These are phyloP conservation scores for Artibeus jamaicensis DNA, from an alignment of 2,797 vertebrate genomes.

Conservation along the genomic window DNA sequence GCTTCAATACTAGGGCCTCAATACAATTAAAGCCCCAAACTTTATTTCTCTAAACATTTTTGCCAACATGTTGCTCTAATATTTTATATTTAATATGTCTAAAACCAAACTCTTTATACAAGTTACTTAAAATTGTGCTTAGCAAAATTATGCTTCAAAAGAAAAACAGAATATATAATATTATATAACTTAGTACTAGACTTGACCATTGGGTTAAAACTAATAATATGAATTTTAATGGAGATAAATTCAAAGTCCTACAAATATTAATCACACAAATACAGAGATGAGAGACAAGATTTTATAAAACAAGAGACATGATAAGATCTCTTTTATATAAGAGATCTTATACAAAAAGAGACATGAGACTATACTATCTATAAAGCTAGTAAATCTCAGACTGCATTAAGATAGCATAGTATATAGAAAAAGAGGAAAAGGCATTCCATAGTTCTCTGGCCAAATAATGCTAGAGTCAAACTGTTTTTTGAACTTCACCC, in stretches of 20 bases:
- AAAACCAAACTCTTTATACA: not conserved
- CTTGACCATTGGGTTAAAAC: not conserved
- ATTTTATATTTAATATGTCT: not conserved
- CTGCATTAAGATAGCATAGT: not conserved
- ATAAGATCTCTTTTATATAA: too few species aligned
- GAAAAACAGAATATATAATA: not conserved
- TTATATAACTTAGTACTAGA: not conserved
- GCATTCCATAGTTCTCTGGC: not conserved
- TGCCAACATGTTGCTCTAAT: not conserved
- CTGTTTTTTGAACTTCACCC: not conserved
- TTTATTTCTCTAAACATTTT: not conserved
- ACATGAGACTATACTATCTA: not conserved
- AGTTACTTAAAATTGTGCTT: not conserved
- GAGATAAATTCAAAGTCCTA: not conserved
- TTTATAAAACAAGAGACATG: not conserved
- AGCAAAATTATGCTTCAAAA: not conserved
- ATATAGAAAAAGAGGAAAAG: not conserved
- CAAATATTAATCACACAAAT: not conserved
- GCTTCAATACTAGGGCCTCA: not conserved
- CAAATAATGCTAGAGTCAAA: not conserved
- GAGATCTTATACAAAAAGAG: not conserved
- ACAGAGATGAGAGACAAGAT: not conserved
- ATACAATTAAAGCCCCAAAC: not conserved
- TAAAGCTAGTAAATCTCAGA: not conserved
- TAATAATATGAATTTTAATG: not conserved